A percentile compares a stretch with the other conserved stretches of the same genome.
These are phyloP conservation scores for Dunckerocampus dactyliophorus DNA, from an alignment of 2,113 vertebrate genomes.

Conservation along the genomic window DNA sequence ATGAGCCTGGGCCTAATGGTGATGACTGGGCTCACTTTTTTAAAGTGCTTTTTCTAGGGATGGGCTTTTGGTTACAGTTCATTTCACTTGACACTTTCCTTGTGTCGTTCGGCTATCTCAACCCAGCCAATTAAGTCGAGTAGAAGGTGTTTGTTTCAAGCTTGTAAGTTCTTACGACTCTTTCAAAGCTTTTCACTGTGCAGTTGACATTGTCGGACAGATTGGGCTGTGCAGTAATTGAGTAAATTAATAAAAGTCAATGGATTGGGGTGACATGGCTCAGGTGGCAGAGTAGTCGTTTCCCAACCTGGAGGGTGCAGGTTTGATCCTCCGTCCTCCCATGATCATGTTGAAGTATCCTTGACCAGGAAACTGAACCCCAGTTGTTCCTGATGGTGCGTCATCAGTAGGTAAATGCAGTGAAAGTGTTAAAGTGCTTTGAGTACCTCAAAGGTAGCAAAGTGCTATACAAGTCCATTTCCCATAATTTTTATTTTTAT, in stretches of 20 bases:
- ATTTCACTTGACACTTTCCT: slow-evolving; percentile 66
- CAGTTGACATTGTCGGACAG: slow-evolving; percentile 45
- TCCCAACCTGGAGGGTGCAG: no score
- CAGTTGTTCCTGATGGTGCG: no score
- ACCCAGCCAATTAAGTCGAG: slow-evolving; percentile 65
- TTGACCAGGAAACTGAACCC: no score
- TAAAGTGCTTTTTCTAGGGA: slow-evolving; percentile 63
- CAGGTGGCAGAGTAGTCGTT: no score
- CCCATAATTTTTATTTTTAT: no score
- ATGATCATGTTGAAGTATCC: no score
- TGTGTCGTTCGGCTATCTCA: slow-evolving; percentile 48
- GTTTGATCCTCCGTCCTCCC: no score
- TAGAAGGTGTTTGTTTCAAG: slow-evolving; percentile 63
- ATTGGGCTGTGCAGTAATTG: slow-evolving; percentile 11
- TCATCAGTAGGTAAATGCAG: no score
- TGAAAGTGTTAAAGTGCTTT: no score
- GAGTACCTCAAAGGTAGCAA: no score
- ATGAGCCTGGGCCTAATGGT: slow-evolving; percentile 65
- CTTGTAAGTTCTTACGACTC: slow-evolving; percentile 64
- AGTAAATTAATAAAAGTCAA: not conserved
- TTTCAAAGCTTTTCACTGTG: slow-evolving; percentile 52
- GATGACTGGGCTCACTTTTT: slow-evolving; percentile 66
- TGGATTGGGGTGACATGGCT: no score
- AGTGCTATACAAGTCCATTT: no score
- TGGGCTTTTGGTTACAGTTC: slow-evolving; percentile 70